These are phyloP conservation scores for Agrochola litura DNA, from an alignment of 2,888 invertebrate genomes.

Conservation along the genomic window DNA sequence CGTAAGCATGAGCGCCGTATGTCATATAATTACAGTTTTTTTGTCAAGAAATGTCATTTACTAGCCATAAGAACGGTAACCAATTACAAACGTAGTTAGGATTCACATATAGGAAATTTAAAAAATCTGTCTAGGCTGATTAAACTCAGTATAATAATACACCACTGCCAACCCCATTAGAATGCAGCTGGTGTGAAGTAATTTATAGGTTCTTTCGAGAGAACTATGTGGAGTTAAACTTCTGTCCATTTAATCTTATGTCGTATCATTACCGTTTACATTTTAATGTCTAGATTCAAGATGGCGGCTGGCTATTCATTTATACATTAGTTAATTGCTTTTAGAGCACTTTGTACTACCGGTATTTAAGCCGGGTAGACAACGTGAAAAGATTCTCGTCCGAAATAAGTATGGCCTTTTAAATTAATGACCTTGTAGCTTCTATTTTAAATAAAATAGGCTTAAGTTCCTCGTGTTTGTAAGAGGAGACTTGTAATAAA, in stretches of 20 bases:
- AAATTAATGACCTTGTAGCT: slow-evolving; percentile 4
- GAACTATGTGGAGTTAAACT: slow-evolving; percentile 3
- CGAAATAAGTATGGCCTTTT: slow-evolving; percentile 23
- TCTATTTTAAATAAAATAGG: not conserved
- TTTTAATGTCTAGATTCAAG: slow-evolving; percentile 61
- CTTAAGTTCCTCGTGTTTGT: not conserved
- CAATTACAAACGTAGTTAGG: not conserved
- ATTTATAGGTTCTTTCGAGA: not conserved
- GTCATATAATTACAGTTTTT: not conserved
- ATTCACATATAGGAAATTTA: not conserved
- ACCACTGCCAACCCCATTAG: not conserved
- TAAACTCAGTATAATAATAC: not conserved
- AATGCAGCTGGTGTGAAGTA: not conserved
- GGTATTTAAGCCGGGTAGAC: slow-evolving; percentile 42
- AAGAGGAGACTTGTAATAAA: no score
- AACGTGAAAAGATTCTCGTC: slow-evolving; percentile 30
- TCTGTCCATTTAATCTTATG: not conserved
- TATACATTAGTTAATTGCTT: slow-evolving; percentile 69
- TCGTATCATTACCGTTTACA: slow-evolving; percentile 56
- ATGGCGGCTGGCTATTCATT: slow-evolving; percentile 63
- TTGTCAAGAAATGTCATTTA: no score
- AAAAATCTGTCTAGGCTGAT: no score
- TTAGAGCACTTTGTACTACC: slow-evolving; percentile 48
- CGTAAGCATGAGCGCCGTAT: no score
- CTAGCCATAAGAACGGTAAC: no score